Evolutionary conservation across 2,113 vertebrate genomes (phyloP).

Genomic region (Cottus gobio): DNA sequence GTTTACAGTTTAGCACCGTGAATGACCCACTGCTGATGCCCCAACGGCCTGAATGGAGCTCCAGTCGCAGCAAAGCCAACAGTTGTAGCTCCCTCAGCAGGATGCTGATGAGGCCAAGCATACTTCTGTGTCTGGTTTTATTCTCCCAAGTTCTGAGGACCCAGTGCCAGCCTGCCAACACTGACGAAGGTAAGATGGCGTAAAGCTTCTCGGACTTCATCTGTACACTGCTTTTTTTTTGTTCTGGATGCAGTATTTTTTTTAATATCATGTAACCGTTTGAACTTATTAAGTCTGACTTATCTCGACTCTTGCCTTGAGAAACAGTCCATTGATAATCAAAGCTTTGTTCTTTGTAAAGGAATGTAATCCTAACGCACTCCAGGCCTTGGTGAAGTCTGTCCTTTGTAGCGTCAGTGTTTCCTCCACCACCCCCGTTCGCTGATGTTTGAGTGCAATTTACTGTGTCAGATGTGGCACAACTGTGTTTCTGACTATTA

Average conservation of each 20-base stretch:
- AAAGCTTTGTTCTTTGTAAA: slow-evolving; percentile 67
- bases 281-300: slow-evolving; percentile 36
- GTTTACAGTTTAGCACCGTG: slow-evolving; percentile 42
- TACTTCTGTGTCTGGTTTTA: slow-evolving; percentile 79
- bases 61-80: slow-evolving; percentile 62
- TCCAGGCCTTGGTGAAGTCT: slow-evolving; percentile 61
- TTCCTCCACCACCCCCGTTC: slow-evolving; percentile 42
- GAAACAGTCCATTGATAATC: slow-evolving; percentile 51
- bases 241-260: slow-evolving; percentile 7
- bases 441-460: slow-evolving; percentile 42
- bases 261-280: slow-evolving; percentile 17
- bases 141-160: slow-evolving; percentile 71
- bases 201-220: not conserved
- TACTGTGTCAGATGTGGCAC: slow-evolving; percentile 32
- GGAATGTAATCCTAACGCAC: slow-evolving; percentile 69
- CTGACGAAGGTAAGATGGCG: slow-evolving; percentile 79
- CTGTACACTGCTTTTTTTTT: not conserved
- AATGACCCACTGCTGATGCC: slow-evolving; percentile 76
- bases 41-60: slow-evolving; percentile 79
- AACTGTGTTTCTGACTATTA: slow-evolving; percentile 2
- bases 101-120: slow-evolving; percentile 78
- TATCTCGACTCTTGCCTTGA: slow-evolving; percentile 53
- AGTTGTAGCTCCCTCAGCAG: slow-evolving; percentile 78
- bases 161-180: slow-evolving; percentile 71
- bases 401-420: slow-evolving; percentile 52